Conservation (phyloP, 2,888 invertebrate genomes). For the Caenorhabditis virilis region DNA sequence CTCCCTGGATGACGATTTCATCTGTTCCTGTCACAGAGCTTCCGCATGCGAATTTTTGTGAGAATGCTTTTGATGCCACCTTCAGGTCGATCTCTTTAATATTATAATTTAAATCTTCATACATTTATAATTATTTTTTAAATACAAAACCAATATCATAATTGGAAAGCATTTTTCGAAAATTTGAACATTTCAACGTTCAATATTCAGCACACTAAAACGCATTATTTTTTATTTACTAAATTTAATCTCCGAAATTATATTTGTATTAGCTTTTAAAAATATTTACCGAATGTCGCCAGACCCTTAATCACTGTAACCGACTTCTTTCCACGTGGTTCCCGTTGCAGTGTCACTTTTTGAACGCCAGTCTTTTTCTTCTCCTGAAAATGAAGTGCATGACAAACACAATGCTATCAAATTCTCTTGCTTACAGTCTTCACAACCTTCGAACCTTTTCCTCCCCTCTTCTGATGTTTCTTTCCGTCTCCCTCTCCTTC, state of each 20-base stretch:
- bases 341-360: constrained; percentile 70
- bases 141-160: too few relatives aligned
- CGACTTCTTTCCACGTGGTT: constrained; percentile 96
- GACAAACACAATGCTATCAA: neutral
- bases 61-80: constrained; percentile 95
- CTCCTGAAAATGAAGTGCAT: neutral
- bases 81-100: constrained; percentile 89
- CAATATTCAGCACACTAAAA: too few relatives aligned
- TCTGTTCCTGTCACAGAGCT: constrained; percentile 93
- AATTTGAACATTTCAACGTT: too few relatives aligned
- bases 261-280: too few relatives aligned
- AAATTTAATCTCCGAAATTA: too few relatives aligned
- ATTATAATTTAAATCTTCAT: neutral
- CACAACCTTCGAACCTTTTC: constrained; percentile 78
- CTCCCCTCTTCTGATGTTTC: constrained; percentile 90
- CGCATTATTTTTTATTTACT: too few relatives aligned
- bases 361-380: constrained; percentile 77
- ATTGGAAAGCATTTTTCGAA: too few relatives aligned
- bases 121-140: neutral
- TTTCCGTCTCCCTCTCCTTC: constrained; percentile 36
- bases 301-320: constrained; percentile 95
- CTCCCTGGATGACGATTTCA: constrained; percentile 88
- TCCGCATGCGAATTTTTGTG: constrained; percentile 97
- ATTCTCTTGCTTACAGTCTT: constrained; percentile 7
- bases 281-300: constrained; percentile 67